Evolutionary conservation across 2,888 invertebrate genomes (phyloP).

Genomic region (Torymus texanus): DNA sequence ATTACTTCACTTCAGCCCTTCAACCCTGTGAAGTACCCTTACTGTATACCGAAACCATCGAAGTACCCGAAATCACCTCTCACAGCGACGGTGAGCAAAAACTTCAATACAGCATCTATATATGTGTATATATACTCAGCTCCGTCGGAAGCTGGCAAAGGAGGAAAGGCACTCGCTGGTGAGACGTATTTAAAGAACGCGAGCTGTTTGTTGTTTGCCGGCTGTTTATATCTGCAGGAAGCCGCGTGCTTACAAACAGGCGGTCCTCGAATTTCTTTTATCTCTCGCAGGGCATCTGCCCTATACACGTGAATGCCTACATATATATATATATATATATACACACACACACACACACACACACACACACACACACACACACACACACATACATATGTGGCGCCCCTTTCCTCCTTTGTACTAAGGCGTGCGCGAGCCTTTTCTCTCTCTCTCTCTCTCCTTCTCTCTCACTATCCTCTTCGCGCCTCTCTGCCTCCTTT

Average conservation of each 20-base stretch:
- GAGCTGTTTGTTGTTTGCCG: conserved; percentile 59
- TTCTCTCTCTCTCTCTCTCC: neutral
- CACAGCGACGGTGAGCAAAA: too few species aligned
- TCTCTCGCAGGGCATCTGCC: conserved; percentile 71
- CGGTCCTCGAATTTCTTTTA: conserved; percentile 74
- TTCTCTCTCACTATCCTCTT: neutral
- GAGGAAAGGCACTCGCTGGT: conserved; percentile 45
- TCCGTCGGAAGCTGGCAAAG: conserved; percentile 44
- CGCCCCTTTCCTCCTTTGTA: neutral
- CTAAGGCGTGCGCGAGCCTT: neutral
- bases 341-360: too few species aligned
- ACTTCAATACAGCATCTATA: too few species aligned
- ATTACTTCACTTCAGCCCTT: too few species aligned
- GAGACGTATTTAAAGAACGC: conserved; percentile 4
- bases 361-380: too few species aligned
- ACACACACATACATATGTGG: conserved; percentile 39
- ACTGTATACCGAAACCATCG: neutral
- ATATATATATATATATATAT: too few species aligned
- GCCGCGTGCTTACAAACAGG: conserved; percentile 71
- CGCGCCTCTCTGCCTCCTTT: neutral
- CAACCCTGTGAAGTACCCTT: too few species aligned
- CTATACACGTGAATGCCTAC: conserved; percentile 40
- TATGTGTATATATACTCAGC: too few species aligned
- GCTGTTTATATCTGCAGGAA: conserved; percentile 70
- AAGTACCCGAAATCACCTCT: neutral